phyloP scores from a whole-genome alignment of 2,888 invertebrate genomes.

The Orthosia gracilis region DNA sequence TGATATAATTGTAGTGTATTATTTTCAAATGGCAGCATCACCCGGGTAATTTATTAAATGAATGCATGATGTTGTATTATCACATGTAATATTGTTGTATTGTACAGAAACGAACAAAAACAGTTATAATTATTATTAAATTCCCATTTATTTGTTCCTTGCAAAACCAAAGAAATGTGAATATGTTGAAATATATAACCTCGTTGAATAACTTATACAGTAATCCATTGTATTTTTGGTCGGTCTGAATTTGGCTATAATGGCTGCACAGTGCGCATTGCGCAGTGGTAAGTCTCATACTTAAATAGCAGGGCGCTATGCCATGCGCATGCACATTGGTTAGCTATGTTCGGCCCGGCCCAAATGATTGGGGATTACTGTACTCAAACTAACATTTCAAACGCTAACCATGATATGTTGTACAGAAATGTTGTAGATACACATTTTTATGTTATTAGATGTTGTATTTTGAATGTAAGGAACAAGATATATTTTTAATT shows the following conservation, averaged over 20 bases:
- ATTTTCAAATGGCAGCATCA: conserved; percentile 13
- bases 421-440: not conserved
- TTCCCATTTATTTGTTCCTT: conserved; percentile 17
- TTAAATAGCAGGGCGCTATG: too few species aligned
- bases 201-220: not conserved
- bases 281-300: too few species aligned
- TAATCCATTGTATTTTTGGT: too few species aligned
- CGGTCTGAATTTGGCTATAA: not conserved
- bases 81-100: not conserved
- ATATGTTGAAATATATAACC: not conserved
- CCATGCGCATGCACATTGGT: too few species aligned
- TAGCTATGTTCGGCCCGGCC: too few species aligned
- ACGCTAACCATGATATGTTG: not conserved
- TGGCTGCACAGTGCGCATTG: too few species aligned
- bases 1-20: not conserved
- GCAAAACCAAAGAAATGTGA: conserved; percentile 24
- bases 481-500: conserved; percentile 22
- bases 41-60: not conserved
- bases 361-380: not conserved
- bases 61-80: not conserved
- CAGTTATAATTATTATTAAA: not conserved
- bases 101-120: not conserved
- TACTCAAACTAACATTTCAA: conserved; percentile 1
- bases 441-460: conserved; percentile 9
- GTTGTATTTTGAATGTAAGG: conserved; percentile 23